phyloP scores from a whole-genome alignment of 2,113 vertebrate species.

The Vulpes vulpes region DNA sequence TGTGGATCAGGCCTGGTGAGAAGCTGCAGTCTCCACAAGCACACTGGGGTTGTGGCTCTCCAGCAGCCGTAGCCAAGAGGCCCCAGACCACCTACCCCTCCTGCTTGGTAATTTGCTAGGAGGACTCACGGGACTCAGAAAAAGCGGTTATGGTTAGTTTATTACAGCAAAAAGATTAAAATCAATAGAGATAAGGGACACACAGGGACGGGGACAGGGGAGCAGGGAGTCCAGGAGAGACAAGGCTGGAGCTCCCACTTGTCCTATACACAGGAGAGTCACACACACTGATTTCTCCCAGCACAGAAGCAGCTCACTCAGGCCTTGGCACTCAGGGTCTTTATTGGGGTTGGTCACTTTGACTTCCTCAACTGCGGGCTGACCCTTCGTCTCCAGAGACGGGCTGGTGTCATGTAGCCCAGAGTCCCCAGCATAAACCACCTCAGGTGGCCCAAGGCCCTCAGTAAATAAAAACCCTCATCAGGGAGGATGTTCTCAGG shows the following conservation, averaged over 20 bases:
- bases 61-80: not conserved
- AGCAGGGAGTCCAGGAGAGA: too few species aligned
- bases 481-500: not conserved
- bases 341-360: not conserved
- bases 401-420: not conserved
- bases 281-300: rapidly evolving
- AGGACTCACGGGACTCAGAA: not conserved
- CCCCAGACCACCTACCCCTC: not conserved
- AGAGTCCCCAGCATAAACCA: too few species aligned
- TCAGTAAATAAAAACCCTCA: not conserved
- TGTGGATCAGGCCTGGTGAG: rapidly evolving
- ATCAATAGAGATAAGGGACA: not conserved
- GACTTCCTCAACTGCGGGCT: not conserved
- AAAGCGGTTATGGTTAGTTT: not conserved
- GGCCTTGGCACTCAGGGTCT: not conserved
- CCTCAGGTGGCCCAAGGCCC: not conserved
- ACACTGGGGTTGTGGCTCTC: rapidly evolving
- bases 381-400: not conserved
- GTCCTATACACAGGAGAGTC: rapidly evolving
- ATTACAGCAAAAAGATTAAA: not conserved
- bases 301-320: not conserved
- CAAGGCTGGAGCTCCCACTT: rapidly evolving
- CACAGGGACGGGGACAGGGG: rapidly evolving
- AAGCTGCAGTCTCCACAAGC: rapidly evolving
- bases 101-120: rapidly evolving